Evolutionary conservation across 2,888 invertebrate genomes (phyloP).

Genomic region (Iselma pallidipennis): DNA sequence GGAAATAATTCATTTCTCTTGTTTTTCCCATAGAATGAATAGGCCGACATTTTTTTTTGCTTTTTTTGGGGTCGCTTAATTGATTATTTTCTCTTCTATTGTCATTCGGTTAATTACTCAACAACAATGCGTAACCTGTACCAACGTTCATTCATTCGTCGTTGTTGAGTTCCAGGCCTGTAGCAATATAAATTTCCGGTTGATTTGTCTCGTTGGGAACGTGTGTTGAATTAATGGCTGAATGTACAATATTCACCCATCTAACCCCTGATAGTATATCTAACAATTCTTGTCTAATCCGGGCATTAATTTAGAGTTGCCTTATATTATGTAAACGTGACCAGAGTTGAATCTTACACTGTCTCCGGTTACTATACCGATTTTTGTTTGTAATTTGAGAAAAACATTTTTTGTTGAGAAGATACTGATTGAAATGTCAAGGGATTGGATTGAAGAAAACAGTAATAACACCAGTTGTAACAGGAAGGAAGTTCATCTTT

Average conservation of each 20-base stretch:
- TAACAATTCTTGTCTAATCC: conserved; percentile 2
- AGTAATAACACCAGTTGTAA: too few relatives aligned
- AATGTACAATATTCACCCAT: conserved; percentile 2
- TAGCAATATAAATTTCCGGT: conserved; percentile 18
- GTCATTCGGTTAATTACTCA: not conserved
- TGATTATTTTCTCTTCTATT: not conserved
- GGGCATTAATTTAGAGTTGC: conserved; percentile 1
- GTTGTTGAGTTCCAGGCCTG: not conserved
- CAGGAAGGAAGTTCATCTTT: too few relatives aligned
- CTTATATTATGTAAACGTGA: conserved; percentile 15
- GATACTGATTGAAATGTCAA: too few relatives aligned
- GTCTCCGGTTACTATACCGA: not conserved
- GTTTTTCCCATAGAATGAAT: not conserved
- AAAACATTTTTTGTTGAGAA: too few relatives aligned
- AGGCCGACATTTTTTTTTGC: not conserved
- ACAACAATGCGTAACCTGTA: not conserved
- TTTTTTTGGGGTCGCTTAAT: too few relatives aligned
- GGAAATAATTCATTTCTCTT: not conserved
- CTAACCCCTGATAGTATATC: conserved; percentile 1
- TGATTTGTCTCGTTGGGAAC: conserved; percentile 14
- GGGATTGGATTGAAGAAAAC: too few relatives aligned
- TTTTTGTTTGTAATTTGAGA: too few relatives aligned
- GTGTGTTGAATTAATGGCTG: conserved; percentile 16
- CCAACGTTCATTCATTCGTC: not conserved
- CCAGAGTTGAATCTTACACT: conserved; percentile 9